phyloP scores from a whole-genome alignment of 2,113 vertebrate species.

The Fukomys damarensis region DNA sequence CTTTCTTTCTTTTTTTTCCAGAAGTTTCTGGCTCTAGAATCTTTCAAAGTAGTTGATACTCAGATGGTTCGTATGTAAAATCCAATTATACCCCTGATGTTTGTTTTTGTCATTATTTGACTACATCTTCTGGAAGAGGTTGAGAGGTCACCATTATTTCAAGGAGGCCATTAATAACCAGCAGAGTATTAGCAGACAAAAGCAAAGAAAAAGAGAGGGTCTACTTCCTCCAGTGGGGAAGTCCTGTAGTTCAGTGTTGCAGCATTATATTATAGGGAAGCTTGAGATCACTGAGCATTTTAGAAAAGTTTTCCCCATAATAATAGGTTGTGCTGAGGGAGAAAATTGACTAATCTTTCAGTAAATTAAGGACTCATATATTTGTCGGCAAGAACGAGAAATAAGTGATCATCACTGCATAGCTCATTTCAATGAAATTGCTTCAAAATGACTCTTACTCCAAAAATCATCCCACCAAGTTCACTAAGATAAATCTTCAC shows the following conservation, averaged over 20 bases:
- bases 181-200: not conserved
- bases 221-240: not conserved
- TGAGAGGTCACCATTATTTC: not conserved
- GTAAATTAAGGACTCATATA: constrained; percentile 26
- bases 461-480: constrained; percentile 28
- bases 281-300: not conserved
- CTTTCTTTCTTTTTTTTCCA: not conserved
- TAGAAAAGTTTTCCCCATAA: not conserved
- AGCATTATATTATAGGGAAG: not conserved
- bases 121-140: not conserved
- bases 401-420: not conserved
- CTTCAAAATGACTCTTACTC: constrained; percentile 52
- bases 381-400: constrained; percentile 40
- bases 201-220: not conserved
- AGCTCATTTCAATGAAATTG: constrained; percentile 45
- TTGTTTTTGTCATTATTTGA: constrained; percentile 44
- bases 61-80: not conserved
- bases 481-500: constrained; percentile 37
- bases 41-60: constrained; percentile 19
- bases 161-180: not conserved
- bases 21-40: not conserved
- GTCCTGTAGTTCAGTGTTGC: not conserved
- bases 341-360: constrained; percentile 10
- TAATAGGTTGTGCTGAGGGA: not conserved
- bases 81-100: not conserved